Percentiles rank a stretch among this genome's conserved stretches.
Conservation (phyloP, 2,888 invertebrate genomes). For the Polydrusus cervinus region DNA sequence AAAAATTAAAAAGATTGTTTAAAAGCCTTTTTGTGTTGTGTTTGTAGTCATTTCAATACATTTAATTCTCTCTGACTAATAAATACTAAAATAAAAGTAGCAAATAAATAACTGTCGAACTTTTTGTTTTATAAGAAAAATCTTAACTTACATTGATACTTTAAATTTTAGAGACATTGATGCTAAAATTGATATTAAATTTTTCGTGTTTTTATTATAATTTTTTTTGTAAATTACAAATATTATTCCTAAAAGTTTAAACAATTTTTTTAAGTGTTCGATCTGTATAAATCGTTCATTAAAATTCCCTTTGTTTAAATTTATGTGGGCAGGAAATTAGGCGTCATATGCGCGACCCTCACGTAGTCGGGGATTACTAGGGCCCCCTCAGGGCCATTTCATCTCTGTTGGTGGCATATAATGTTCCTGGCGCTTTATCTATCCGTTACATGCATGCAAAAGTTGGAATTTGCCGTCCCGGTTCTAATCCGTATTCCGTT, state of each 20-base stretch:
- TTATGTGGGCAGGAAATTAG: slow-evolving; percentile 61
- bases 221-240: too few species aligned
- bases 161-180: too few species aligned
- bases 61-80: too few species aligned
- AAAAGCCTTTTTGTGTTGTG: neutral
- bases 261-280: neutral
- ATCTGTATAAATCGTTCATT: slow-evolving; percentile 4
- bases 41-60: neutral
- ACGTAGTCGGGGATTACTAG: slow-evolving; percentile 63
- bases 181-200: too few species aligned
- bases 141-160: too few species aligned
- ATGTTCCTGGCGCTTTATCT: slow-evolving; percentile 67
- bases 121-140: too few species aligned
- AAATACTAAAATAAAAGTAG: too few species aligned
- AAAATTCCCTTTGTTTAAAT: slow-evolving; percentile 26
- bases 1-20: neutral
- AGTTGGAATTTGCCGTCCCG: slow-evolving; percentile 75
- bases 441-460: slow-evolving; percentile 70
- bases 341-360: slow-evolving; percentile 62
- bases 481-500: slow-evolving; percentile 72
- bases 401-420: slow-evolving; percentile 65
- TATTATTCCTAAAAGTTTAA: neutral
- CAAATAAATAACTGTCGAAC: too few species aligned
- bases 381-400: slow-evolving; percentile 63
- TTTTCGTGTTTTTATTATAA: too few species aligned